A percentile compares a stretch with the other conserved stretches of the same genome.
Evolutionary conservation across 2,888 invertebrate genomes (phyloP).

Genomic region (Ectobius pallidus): DNA sequence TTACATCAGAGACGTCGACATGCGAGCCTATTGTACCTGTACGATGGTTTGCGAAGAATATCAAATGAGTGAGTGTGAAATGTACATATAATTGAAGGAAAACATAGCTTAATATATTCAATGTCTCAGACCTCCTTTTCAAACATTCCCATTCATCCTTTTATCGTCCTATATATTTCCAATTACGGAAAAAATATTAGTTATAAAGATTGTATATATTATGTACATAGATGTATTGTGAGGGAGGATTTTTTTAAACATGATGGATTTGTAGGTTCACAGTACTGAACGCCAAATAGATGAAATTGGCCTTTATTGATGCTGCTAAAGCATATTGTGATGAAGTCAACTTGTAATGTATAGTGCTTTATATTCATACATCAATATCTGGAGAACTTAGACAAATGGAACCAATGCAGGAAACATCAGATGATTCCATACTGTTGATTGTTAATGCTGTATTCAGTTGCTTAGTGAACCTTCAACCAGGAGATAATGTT

Average conservation of each 20-base stretch:
- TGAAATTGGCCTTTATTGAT: slow-evolving; percentile 10
- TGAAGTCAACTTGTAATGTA: neutral
- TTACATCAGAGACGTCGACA: neutral
- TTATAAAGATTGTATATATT: neutral
- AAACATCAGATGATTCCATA: too few relatives aligned
- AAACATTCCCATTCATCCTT: neutral
- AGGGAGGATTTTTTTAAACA: neutral
- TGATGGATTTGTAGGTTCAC: neutral
- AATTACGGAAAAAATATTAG: neutral
- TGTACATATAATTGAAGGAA: slow-evolving; percentile 18
- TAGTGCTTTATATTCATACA: slow-evolving; percentile 14
- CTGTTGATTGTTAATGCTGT: too few relatives aligned
- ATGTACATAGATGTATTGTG: slow-evolving; percentile 25
- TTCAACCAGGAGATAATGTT: too few relatives aligned
- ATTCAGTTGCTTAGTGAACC: too few relatives aligned
- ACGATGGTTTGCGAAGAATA: neutral
- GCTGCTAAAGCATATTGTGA: slow-evolving; percentile 2
- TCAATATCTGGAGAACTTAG: too few relatives aligned
- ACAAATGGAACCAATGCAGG: too few relatives aligned
- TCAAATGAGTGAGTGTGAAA: neutral
- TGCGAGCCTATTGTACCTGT: neutral
- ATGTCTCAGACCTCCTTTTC: neutral
- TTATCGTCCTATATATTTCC: neutral
- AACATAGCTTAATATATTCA: slow-evolving; percentile 26
- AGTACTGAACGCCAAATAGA: neutral